Evolutionary conservation across 2,888 invertebrate genomes (phyloP).

Genomic region (Polietes domitor): DNA sequence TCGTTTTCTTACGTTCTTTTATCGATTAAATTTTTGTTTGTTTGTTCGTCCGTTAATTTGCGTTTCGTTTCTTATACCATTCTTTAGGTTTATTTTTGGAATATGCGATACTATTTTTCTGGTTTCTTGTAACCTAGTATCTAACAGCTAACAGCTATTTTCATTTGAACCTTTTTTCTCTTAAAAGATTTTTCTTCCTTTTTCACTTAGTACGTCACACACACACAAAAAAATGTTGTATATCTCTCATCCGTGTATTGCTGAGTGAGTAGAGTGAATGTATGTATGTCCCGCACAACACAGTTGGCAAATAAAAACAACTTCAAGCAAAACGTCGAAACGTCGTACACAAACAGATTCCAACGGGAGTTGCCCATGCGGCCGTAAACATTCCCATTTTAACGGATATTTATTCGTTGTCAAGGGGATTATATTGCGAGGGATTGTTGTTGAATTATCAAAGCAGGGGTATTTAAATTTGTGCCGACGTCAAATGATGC

Average conservation of each 20-base stretch:
- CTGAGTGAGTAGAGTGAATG: constrained; percentile 1
- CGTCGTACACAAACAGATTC: not conserved
- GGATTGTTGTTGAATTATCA: too few relatives aligned
- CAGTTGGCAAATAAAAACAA: constrained; percentile 37
- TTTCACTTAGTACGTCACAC: constrained; percentile 49
- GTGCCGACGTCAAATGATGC: too few relatives aligned
- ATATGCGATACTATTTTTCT: constrained; percentile 13
- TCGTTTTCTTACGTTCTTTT: constrained; percentile 23
- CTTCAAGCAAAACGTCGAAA: not conserved
- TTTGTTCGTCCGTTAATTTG: constrained; percentile 2
- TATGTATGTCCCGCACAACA: constrained; percentile 25
- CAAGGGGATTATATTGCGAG: too few relatives aligned
- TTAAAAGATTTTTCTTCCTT: constrained; percentile 12
- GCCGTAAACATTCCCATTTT: not conserved
- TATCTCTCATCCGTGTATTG: constrained; percentile 55
- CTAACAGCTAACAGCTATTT: constrained; percentile 26
- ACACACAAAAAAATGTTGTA: constrained; percentile 48
- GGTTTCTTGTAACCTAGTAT: not conserved
- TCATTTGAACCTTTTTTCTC: not conserved
- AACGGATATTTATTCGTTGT: too few relatives aligned
- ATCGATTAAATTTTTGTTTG: constrained; percentile 32
- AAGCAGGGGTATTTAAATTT: too few relatives aligned
- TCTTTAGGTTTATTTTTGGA: constrained; percentile 21
- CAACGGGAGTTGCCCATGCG: not conserved
- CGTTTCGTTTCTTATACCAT: constrained; percentile 33